phyloP scores from a whole-genome alignment of 2,113 vertebrate genomes.

The Strix uralensis region DNA sequence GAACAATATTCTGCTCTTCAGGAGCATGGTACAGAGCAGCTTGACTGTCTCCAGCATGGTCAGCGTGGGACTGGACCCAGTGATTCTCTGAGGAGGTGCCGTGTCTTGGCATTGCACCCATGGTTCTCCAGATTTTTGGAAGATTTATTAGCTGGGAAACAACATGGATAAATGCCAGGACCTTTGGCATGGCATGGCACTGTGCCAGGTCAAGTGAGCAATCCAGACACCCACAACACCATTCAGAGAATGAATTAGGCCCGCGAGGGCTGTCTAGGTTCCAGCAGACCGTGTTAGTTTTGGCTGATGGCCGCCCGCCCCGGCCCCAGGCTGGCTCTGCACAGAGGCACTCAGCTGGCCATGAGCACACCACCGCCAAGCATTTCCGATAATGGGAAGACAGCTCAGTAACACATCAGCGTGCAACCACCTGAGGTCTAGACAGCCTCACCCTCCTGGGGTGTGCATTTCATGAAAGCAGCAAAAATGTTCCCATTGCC shows the following conservation, averaged over 20 bases:
- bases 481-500: not conserved
- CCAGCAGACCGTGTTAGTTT: not conserved
- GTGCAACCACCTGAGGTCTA: not conserved
- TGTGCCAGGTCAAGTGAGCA: not conserved
- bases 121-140: not conserved
- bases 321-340: not conserved
- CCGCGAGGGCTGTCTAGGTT: not conserved
- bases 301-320: not conserved
- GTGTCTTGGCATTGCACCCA: not conserved
- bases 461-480: not conserved
- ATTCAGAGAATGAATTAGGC: not conserved
- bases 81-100: not conserved
- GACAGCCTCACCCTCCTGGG: not conserved
- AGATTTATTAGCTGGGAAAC: not conserved
- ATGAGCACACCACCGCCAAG: fast-evolving
- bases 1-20: not conserved
- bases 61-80: not conserved
- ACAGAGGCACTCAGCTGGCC: not conserved
- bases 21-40: not conserved
- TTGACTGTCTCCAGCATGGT: not conserved
- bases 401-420: not conserved
- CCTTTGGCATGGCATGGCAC: not conserved
- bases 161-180: not conserved
- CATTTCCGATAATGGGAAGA: not conserved
- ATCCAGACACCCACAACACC: not conserved